phyloP scores from a whole-genome alignment of 2,113 vertebrate genomes.

The Dunckerocampus dactyliophorus region DNA sequence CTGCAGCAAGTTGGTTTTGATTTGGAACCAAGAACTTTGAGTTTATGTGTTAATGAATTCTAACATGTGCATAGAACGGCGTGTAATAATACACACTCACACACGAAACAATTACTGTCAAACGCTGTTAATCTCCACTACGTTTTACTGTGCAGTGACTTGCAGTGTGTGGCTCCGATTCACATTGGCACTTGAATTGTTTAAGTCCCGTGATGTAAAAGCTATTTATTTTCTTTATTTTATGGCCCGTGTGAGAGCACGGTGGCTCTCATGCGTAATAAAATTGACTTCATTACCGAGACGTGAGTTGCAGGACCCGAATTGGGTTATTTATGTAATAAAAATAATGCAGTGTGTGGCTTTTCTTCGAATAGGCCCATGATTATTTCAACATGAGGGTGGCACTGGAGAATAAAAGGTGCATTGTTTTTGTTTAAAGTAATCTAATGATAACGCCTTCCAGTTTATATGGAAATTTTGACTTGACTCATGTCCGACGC shows the following conservation, averaged over 20 bases:
- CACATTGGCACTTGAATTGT: constrained; percentile 29
- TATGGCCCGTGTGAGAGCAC: constrained; percentile 39
- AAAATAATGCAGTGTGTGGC: constrained; percentile 31
- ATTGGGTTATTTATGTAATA: constrained; percentile 32
- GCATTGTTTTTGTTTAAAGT: constrained; percentile 28
- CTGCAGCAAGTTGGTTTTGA: constrained; percentile 25
- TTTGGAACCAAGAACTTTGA: constrained; percentile 35
- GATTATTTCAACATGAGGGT: constrained; percentile 4
- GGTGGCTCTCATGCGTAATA: constrained; percentile 41
- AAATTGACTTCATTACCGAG: constrained; percentile 47
- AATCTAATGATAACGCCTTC: constrained; percentile 9
- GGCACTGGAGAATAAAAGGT: constrained; percentile 9
- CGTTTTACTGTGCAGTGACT: constrained; percentile 24
- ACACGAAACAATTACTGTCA: constrained; percentile 57
- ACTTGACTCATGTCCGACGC: neutral
- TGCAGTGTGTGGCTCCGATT: constrained; percentile 42
- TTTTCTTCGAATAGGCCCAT: constrained; percentile 19
- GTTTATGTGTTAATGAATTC: constrained; percentile 27
- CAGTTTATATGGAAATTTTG: constrained; percentile 4
- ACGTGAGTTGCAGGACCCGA: constrained; percentile 34
- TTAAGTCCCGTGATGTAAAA: constrained; percentile 46
- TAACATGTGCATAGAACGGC: constrained; percentile 18
- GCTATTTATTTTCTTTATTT: constrained; percentile 57
- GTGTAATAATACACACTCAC: constrained; percentile 37
- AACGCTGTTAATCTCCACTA: constrained; percentile 35